Evolutionary conservation across 2,113 vertebrate species (phyloP).

Genomic region (Tetraodon nigroviridis): DNA sequence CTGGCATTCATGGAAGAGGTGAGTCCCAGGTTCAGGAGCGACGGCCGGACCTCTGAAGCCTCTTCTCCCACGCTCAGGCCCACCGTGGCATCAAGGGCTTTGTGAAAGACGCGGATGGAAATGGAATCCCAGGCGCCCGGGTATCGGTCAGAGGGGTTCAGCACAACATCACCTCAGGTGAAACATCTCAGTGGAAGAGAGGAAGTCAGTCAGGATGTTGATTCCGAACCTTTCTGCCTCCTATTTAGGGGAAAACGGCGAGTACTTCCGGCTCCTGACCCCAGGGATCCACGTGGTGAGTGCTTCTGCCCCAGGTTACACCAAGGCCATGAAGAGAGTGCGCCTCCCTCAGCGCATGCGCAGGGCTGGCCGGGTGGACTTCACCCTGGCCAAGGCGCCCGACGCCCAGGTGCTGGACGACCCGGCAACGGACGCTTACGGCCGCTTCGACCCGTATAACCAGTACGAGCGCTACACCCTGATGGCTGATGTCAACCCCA

Average conservation of each 20-base stretch:
- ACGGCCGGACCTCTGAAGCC: not conserved
- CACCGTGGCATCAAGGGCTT: constrained; percentile 92
- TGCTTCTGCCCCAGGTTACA: constrained; percentile 80
- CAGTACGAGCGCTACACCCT: constrained; percentile 69
- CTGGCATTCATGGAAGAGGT: constrained; percentile 86
- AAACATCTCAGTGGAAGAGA: not conserved
- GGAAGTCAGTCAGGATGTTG: not conserved
- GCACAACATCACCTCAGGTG: constrained; percentile 88
- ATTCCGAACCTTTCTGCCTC: not conserved
- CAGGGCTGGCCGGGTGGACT: constrained; percentile 84
- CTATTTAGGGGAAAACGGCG: constrained; percentile 81
- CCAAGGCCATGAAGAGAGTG: constrained; percentile 81
- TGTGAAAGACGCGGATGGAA: constrained; percentile 83
- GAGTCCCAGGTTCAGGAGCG: constrained; percentile 20
- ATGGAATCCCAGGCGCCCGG: constrained; percentile 83
- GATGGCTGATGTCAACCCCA: constrained; percentile 8
- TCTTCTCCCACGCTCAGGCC: constrained; percentile 68
- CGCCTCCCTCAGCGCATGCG: constrained; percentile 79
- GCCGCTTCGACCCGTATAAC: constrained; percentile 73
- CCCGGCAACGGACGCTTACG: constrained; percentile 30
- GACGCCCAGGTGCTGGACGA: constrained; percentile 40
- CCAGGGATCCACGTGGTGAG: constrained; percentile 80
- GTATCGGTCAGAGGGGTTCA: constrained; percentile 87
- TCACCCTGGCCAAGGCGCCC: constrained; percentile 72
- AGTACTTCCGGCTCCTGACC: constrained; percentile 89